Conservation (phyloP, 2,888 invertebrate genomes). For the Pammene fasciana region DNA sequence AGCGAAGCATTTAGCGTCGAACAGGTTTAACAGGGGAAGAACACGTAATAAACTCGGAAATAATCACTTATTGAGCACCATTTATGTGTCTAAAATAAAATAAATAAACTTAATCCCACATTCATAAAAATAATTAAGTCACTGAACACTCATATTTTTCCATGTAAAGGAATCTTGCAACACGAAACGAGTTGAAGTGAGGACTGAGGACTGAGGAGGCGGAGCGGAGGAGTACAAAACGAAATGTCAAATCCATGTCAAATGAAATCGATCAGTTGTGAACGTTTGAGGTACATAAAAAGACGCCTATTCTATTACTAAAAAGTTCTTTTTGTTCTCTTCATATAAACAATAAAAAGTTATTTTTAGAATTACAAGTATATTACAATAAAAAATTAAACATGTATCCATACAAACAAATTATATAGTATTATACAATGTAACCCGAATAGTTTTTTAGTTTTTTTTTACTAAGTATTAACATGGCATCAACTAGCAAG, state of each 20-base stretch:
- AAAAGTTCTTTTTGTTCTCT: too few relatives aligned
- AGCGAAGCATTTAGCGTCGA: constrained; percentile 46
- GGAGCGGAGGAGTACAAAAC: constrained; percentile 16
- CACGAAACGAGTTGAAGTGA: constrained; percentile 7
- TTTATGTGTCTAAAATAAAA: constrained; percentile 1
- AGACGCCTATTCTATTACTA: neutral
- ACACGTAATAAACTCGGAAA: constrained; percentile 10
- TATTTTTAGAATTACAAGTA: too few relatives aligned
- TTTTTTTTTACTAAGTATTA: too few relatives aligned
- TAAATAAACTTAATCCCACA: constrained; percentile 12
- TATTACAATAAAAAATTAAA: too few relatives aligned
- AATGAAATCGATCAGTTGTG: constrained; percentile 28
- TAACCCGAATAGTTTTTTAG: constrained; percentile 6
- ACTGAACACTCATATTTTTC: constrained; percentile 23
- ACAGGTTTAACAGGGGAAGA: constrained; percentile 32
- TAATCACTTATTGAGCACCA: constrained; percentile 2
- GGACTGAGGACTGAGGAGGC: neutral
- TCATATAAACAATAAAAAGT: too few relatives aligned
- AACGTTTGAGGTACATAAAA: constrained; percentile 3
- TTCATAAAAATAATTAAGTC: constrained; percentile 8
- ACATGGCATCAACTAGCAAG: too few relatives aligned
- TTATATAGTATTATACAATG: neutral
- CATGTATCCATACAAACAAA: too few relatives aligned
- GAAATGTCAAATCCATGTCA: constrained; percentile 31
- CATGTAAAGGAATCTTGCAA: constrained; percentile 31